Percentiles rank a stretch among this genome's conserved stretches.
Conservation (phyloP, 2,113 vertebrate genomes). For the Festucalex cinctus region DNA sequence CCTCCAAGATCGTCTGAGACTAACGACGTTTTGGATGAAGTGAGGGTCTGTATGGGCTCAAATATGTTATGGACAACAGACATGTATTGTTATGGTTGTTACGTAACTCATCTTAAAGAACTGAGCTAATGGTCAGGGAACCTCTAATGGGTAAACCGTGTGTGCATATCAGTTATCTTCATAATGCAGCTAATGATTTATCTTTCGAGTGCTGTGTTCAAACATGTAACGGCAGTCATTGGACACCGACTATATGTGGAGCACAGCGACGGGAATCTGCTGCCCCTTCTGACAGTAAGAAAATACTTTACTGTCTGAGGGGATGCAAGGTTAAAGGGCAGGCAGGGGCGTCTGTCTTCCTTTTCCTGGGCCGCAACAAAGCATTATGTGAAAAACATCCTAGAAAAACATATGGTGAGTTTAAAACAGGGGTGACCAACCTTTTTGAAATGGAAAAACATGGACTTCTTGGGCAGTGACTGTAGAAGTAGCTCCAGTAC, state of each 20-base stretch:
- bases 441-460: no score
- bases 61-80: no score
- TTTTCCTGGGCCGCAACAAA: constrained; percentile 5
- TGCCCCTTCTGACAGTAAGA: neutral
- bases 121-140: neutral
- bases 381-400: constrained; percentile 1
- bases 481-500: no score
- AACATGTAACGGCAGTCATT: neutral
- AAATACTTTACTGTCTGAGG: neutral
- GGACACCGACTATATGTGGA: neutral
- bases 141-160: neutral
- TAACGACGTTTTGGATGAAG: no score
- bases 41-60: no score
- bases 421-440: no score
- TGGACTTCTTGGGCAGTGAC: no score
- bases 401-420: neutral
- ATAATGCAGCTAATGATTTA: neutral
- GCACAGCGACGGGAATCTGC: neutral
- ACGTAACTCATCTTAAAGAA: no score
- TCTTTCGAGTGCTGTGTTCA: neutral
- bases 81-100: no score
- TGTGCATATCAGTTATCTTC: neutral
- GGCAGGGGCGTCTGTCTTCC: neutral
- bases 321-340: neutral
- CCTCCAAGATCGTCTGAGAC: no score